Base-by-base conservation (phyloP, 92 coral and sea anemone genomes). In the Porites lobata region DNA sequence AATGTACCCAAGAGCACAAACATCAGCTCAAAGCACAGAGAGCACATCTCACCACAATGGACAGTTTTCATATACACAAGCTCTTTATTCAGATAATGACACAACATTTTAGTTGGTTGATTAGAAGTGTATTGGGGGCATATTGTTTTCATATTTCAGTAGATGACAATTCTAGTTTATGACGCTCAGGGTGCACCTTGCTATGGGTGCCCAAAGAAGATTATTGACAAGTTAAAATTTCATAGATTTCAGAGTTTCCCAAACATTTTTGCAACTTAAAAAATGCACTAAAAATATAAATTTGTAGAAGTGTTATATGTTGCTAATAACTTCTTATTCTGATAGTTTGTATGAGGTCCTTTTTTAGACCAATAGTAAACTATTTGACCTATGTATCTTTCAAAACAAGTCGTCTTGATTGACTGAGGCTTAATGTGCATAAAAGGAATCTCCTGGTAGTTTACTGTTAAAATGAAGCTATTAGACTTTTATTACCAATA, bases 11-110 rank as follows among this genome's bases (percentile, higher is more conserved):
- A 87, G 76, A 87, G 86, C 80, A 79, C 80, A 79, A 79, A 87
- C 90, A 85, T 76, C 89, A 87, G 78, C 86, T 79, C 86, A 79
- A 87, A 79, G 85, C 86, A 70, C 81, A 80, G 81, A 79, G 86
- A 70, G 86, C 88, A 86, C 83, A 61, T 66, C 86, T 69, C 86
- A 77, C 76, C 88, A 84, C 91, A 79, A 72, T 90, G 90, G 87
- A 85, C 93, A 90, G 90, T 79, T 90, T 79, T 90, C 93, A 90
- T 90, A 78, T 72, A 78, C 90, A 85, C 93, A 79, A 72, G 85
- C 93, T 77, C 87, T 89, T 88, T 75, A 43, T 81, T 72, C 83
- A 72, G 87, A 88, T 77, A 73, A 72, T 86, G 87, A 88, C 87
- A 74, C 85, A 87, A 76, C 89, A 86, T 86, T 76, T 67, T 86